Evolutionary conservation across 2,888 invertebrate species (phyloP).

Genomic region (Tetheella fluctuosa): DNA sequence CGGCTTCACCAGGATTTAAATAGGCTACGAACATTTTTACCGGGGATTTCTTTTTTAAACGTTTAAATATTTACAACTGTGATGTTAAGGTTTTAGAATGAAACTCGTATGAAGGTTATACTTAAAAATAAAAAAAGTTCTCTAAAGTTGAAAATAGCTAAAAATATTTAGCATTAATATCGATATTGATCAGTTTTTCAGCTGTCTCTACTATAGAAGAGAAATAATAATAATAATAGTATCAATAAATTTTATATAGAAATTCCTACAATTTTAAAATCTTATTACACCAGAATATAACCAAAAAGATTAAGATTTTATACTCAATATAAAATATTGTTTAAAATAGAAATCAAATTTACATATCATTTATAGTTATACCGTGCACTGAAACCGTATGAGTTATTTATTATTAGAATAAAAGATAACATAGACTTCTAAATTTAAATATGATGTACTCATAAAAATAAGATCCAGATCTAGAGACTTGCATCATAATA

Average conservation of each 20-base stretch:
- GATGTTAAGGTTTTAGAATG: not conserved
- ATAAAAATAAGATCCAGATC: not conserved
- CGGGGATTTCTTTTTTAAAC: conserved; percentile 21
- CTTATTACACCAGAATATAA: too few species aligned
- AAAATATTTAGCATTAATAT: too few species aligned
- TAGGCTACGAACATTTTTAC: conserved; percentile 35
- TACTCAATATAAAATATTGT: too few species aligned
- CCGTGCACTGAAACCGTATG: not conserved
- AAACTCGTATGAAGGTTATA: not conserved
- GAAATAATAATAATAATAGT: too few species aligned
- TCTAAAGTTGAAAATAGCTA: too few species aligned
- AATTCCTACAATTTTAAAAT: too few species aligned
- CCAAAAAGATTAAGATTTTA: too few species aligned
- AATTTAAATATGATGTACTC: not conserved
- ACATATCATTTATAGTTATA: not conserved
- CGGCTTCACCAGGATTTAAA: conserved; percentile 49
- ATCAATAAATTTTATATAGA: too few species aligned
- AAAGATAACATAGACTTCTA: not conserved
- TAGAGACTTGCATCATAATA: not conserved
- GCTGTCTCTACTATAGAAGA: too few species aligned
- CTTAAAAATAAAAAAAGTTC: too few species aligned
- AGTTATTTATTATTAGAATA: not conserved
- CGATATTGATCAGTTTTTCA: too few species aligned
- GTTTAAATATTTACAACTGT: not conserved
- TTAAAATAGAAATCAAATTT: too few species aligned